phyloP scores from a whole-genome alignment of 2,113 vertebrate species.

The Toxostoma redivivum region DNA sequence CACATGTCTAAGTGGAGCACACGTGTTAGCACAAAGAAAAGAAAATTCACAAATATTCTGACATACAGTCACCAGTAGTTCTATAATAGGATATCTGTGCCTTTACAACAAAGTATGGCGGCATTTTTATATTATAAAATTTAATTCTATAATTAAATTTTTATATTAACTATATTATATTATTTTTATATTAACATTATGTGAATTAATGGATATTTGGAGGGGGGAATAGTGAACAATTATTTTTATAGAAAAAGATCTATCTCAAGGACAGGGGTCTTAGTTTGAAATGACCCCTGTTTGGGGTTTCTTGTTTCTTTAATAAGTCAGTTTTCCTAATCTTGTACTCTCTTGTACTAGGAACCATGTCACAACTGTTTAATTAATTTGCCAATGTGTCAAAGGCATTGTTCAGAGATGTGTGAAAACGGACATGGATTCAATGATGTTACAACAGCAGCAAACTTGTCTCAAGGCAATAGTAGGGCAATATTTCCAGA shows the following conservation, averaged over 20 bases:
- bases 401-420: neutral
- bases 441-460: neutral
- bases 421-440: neutral
- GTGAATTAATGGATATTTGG: neutral
- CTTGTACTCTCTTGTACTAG: neutral
- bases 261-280: neutral
- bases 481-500: neutral
- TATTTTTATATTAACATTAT: neutral
- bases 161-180: too few relatives aligned
- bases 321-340: neutral
- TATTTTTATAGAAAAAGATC: neutral
- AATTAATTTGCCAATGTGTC: neutral
- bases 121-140: neutral
- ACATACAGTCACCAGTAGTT: neutral
- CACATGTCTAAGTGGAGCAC: fast-evolving
- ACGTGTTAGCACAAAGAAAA: neutral
- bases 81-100: neutral
- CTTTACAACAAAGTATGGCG: neutral
- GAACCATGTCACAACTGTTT: neutral
- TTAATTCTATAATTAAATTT: too few relatives aligned
- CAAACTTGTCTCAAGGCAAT: neutral
- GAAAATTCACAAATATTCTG: neutral
- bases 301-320: neutral
- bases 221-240: neutral
- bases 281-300: neutral